phyloP scores from a whole-genome alignment of 1,140 invertebrate genomes.

The Leptinotarsa lineolata region DNA sequence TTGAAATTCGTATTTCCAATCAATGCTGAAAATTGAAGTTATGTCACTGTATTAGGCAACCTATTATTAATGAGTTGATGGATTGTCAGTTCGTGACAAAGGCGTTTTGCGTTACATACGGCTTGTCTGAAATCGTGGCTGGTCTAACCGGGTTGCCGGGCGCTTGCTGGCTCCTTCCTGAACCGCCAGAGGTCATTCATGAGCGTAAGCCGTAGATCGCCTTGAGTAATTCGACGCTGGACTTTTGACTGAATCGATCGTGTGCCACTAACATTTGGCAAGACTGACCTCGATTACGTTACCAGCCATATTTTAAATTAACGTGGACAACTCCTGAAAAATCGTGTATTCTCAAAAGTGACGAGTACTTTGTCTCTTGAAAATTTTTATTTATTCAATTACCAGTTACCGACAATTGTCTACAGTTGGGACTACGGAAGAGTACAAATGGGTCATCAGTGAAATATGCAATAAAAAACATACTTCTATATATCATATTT shows the following conservation, averaged over 20 bases:
- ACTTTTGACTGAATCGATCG: constrained; percentile 1
- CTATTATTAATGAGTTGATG: constrained; percentile 44
- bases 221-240: constrained; percentile 36
- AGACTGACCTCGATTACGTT: too few relatives aligned
- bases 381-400: too few relatives aligned
- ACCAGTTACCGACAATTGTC: too few relatives aligned
- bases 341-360: too few relatives aligned
- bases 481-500: too few relatives aligned
- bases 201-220: constrained; percentile 24
- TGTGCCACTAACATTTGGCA: constrained; percentile 10
- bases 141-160: constrained; percentile 36
- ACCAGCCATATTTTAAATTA: too few relatives aligned
- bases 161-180: constrained; percentile 35
- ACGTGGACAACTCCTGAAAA: too few relatives aligned
- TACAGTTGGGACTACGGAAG: too few relatives aligned
- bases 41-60: constrained; percentile 40
- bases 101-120: constrained; percentile 40
- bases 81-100: constrained; percentile 45
- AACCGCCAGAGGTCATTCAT: constrained; percentile 36
- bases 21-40: constrained; percentile 31
- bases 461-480: too few relatives aligned
- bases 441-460: too few relatives aligned
- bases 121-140: constrained; percentile 39
- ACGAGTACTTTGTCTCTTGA: too few relatives aligned
- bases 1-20: not conserved